These are phyloP conservation scores for Microctenopoma steveboyesi DNA, from an alignment of 2,797 vertebrate species.

Conservation along the genomic window DNA sequence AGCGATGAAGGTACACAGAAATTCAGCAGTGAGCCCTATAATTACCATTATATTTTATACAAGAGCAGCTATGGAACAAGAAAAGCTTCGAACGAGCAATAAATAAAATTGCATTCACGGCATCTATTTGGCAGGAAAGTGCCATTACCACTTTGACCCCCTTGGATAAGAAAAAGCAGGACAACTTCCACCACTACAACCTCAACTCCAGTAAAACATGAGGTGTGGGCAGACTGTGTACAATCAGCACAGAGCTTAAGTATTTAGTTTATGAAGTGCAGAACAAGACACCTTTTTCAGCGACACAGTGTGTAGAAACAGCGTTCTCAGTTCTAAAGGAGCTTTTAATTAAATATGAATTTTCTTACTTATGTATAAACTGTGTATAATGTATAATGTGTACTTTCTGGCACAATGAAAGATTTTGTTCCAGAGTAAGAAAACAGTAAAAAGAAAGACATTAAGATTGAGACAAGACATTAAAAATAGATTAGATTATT, in stretches of 20 bases:
- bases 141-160: constrained; percentile 78
- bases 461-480: neutral
- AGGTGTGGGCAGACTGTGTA: constrained; percentile 21
- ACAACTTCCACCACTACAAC: constrained; percentile 41
- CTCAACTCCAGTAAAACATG: constrained; percentile 42
- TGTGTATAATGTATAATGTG: constrained; percentile 7
- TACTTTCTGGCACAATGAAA: neutral
- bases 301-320: constrained; percentile 3
- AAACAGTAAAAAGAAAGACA: constrained; percentile 1
- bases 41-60: constrained; percentile 54
- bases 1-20: constrained; percentile 52
- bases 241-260: constrained; percentile 25
- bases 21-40: constrained; percentile 58
- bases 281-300: constrained; percentile 36
- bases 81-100: constrained; percentile 60
- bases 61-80: constrained; percentile 61
- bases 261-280: constrained; percentile 41
- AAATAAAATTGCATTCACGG: constrained; percentile 72
- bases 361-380: constrained; percentile 7
- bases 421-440: constrained; percentile 13
- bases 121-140: constrained; percentile 79
- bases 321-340: constrained; percentile 2
- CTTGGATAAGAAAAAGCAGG: constrained; percentile 61
- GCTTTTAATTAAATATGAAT: constrained; percentile 8
- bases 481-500: neutral